Evolutionary conservation across 2,797 vertebrate species (phyloP), one percentile per base, ranked within the genome.

Genomic region (Galaxias olidus): DNA sequence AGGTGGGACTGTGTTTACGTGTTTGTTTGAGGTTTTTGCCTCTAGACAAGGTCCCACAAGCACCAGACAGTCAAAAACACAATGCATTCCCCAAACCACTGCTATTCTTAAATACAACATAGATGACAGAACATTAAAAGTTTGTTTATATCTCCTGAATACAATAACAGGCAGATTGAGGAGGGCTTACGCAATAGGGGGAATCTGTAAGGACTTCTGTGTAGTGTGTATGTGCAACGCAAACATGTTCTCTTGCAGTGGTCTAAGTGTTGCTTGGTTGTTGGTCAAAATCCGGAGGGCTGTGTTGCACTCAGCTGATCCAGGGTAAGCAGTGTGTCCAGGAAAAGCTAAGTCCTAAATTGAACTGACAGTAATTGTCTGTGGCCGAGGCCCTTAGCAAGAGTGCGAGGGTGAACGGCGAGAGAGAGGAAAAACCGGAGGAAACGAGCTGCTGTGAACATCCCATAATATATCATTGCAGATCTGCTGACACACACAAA

Each of bases 401-500:
- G 51, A 7, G 47, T 7, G 43, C 10, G 43, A 45, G 43, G 43
- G 42, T 11, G 48, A 44, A 18, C 4, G 20, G 41, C 4, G 49
- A 18, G 61, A 18, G 50, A 13, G 41, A 15, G 43, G 20, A 47
- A 40, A 4, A 18, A 47, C 7, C 12, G 54, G 65, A 69, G 78
- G 82, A 85, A 83, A 85, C 77, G 75, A 82, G 75, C 61, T 43
- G 65, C 68, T 68, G 42, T 43, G 75, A 66, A 69, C 71, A 64
- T 72, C 74, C 75, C 73, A 59, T 82, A 84, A 88, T 85, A 71
- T 78, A 83, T 86, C 77, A 80, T 56, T 61, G 5, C 69, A 76
- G 79, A 85, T 80, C 82, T 87, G 79, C 83, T 83, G 84, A 89
- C 85, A 88, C 80, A 73, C 82, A 82, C 77, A 60, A 61, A 71